Conservation (phyloP, 1,140 invertebrate species). For the Euglossa dilemma region DNA sequence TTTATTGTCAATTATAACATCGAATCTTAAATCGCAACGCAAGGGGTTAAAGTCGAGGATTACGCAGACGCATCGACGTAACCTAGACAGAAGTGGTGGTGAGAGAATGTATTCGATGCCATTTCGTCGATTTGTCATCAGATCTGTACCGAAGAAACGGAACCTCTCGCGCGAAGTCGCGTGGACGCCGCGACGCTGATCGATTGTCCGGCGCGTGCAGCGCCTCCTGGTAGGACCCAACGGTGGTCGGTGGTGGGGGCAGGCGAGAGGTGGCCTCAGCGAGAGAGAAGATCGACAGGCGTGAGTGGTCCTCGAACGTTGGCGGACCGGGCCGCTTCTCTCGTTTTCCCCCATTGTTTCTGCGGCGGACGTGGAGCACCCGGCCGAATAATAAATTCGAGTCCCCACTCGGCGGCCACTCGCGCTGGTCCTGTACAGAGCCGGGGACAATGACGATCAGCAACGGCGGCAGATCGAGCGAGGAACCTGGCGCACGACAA, state of each 20-base stretch:
- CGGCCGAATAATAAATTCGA: conserved; percentile 68
- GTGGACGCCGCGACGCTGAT: conserved; percentile 30
- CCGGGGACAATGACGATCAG: conserved; percentile 37
- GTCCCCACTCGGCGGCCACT: conserved; percentile 23
- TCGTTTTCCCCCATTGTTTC: conserved; percentile 69
- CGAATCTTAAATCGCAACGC: no score
- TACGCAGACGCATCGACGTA: no score
- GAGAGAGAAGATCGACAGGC: conserved; percentile 60
- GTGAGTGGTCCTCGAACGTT: conserved; percentile 61
- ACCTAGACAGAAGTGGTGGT: no score
- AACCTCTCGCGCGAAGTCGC: conserved; percentile 28
- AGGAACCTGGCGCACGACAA: conserved; percentile 60
- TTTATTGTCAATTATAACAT: no score
- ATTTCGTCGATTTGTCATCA: no score
- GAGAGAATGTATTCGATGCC: no score
- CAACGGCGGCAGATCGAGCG: neutral
- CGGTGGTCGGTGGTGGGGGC: no score
- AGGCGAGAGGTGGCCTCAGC: no score
- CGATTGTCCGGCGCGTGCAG: conserved; percentile 40
- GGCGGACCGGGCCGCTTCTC: conserved; percentile 38
- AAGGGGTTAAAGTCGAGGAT: no score
- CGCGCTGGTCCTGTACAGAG: conserved; percentile 36
- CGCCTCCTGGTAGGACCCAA: neutral
- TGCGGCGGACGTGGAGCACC: conserved; percentile 68
- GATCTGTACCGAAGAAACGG: no score